These are phyloP conservation scores for Clangula hyemalis DNA, from an alignment of 2,797 vertebrate genomes.

Conservation along the genomic window DNA sequence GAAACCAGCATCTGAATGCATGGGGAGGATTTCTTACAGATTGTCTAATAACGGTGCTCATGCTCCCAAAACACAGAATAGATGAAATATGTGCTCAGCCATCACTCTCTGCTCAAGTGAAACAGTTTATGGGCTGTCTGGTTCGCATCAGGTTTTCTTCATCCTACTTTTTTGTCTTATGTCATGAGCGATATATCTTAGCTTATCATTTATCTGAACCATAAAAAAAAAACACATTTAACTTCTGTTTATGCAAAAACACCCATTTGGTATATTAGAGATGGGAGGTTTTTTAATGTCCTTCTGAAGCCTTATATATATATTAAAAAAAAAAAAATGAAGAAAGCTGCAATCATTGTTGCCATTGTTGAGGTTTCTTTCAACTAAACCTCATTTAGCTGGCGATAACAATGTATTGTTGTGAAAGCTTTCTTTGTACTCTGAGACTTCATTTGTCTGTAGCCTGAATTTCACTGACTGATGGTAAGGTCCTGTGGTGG, in stretches of 20 bases:
- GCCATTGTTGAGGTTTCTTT: neutral
- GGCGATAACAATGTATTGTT: neutral
- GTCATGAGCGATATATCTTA: neutral
- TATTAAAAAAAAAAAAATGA: neutral
- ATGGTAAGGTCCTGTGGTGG: fast-evolving
- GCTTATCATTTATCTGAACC: neutral
- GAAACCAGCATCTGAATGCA: neutral
- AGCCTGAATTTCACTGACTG: neutral
- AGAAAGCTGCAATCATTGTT: neutral
- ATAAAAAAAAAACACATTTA: neutral
- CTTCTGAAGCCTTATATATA: neutral
- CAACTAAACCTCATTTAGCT: neutral
- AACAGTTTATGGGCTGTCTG: neutral
- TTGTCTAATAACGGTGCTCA: neutral
- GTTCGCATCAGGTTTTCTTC: neutral
- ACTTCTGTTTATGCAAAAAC: neutral
- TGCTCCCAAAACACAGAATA: neutral
- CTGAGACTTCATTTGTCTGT: neutral
- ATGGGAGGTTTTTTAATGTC: neutral
- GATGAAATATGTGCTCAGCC: neutral
- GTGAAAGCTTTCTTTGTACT: neutral
- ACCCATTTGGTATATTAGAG: neutral
- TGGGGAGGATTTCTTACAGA: neutral
- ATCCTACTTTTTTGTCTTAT: neutral
- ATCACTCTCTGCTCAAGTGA: neutral